A percentile compares a stretch with the other conserved stretches of the same genome.
Evolutionary conservation across 1,140 invertebrate species (phyloP).

Genomic region (Drosophila nannoptera): DNA sequence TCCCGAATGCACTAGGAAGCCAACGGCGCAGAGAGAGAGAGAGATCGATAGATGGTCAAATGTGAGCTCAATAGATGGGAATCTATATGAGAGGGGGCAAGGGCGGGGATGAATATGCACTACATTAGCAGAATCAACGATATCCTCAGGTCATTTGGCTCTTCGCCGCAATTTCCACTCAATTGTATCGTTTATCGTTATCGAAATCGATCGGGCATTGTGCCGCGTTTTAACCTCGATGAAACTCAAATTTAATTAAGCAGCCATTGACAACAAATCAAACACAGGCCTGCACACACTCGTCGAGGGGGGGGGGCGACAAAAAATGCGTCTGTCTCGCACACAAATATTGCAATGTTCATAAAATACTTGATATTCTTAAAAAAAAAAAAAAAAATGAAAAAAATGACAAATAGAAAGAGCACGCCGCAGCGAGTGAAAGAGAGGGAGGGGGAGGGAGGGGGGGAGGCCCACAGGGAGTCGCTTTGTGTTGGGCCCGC

Average conservation of each 20-base stretch:
- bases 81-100: too few relatives aligned
- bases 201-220: conserved; percentile 1
- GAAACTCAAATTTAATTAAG: conserved; percentile 26
- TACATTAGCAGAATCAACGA: too few relatives aligned
- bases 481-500: conserved; percentile 3
- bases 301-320: neutral
- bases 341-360: conserved; percentile 23
- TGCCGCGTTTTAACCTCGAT: conserved; percentile 12
- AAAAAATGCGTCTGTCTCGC: neutral
- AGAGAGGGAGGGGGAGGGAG: neutral
- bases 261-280: conserved; percentile 17
- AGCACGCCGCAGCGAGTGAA: neutral
- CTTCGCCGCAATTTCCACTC: neutral
- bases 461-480: neutral
- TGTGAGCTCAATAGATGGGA: neutral
- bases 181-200: neutral
- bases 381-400: conserved; percentile 19
- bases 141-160: too few relatives aligned
- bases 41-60: neutral
- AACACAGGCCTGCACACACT: neutral
- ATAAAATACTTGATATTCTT: conserved; percentile 24
- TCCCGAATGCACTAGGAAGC: neutral
- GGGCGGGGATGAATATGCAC: too few relatives aligned
- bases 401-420: conserved; percentile 20
- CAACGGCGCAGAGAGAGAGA: neutral